Percentiles rank a stretch among this genome's conserved stretches.
These are phyloP conservation scores for Alethe diademata DNA, from an alignment of 2,113 vertebrate species.

Conservation along the genomic window DNA sequence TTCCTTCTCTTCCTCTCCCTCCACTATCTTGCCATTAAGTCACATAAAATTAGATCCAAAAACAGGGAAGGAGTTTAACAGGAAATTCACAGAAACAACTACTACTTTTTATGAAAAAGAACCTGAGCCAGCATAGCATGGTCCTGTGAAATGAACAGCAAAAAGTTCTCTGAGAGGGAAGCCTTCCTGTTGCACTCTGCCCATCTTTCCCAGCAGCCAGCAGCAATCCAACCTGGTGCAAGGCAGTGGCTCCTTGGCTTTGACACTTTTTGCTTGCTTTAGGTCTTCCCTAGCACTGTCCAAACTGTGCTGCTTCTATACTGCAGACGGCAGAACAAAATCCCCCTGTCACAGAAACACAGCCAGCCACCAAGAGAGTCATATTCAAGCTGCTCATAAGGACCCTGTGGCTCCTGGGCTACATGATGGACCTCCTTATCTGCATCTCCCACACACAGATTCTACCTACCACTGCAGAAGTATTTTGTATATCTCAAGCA, in stretches of 20 bases:
- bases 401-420: neutral
- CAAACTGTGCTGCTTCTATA: neutral
- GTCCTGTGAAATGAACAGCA: neutral
- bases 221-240: neutral
- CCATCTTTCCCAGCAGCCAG: neutral
- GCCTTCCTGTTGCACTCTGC: neutral
- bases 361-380: neutral
- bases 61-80: neutral
- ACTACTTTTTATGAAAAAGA: neutral
- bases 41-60: conserved; percentile 47
- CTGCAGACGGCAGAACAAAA: neutral
- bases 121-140: neutral
- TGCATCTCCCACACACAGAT: neutral
- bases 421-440: neutral
- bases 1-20: neutral
- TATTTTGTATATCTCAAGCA: neutral
- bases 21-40: neutral
- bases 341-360: neutral
- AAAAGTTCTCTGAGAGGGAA: neutral
- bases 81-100: conserved; percentile 19
- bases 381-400: neutral
- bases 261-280: neutral
- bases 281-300: neutral
- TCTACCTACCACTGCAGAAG: neutral
- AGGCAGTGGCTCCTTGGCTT: neutral